Base-by-base conservation (phyloP, 2,888 invertebrate genomes). In the Schizaphis graminum region DNA sequence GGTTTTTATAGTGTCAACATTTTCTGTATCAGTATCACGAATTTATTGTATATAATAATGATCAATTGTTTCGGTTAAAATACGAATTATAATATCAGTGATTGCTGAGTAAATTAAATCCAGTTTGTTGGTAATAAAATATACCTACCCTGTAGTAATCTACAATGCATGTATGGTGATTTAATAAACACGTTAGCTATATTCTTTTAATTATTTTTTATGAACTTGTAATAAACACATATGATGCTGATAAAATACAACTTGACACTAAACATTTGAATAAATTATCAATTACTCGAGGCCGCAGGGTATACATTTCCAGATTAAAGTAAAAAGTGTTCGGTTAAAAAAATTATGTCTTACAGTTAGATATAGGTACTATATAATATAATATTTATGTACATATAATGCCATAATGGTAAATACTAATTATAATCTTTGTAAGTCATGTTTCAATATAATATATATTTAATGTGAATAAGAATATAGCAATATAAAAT, bases 261-360 rank as follows among this genome's bases (percentile, higher is more conserved):
- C 49, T 41, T 91, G 53, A 91, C 53, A 84, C 91, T 53, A 41
- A 77, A 41, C 28, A 87, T 92, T 92, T 88, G 92, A 87, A 92
- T 92, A 92, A 92, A 92, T 92, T 92, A 92, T 88, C 67, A 88
- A 92, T 92, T 88, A 67, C 87, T n/a, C 47, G 24, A 57, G 21
- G 57, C 91, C 44, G 85, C n/a, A 47, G 86, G 57, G 24, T n/a
- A 44, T 35, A 53, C 41, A 28, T 91, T 84, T 91, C 35, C 53
- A 91, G 53, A 53, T 84, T 84, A 49, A 47, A 47, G n/a, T 67
- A 90, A 90, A 35, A 61, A 16, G 47, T 67, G 35, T 67, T 35
- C 47, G 49, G 49, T 47, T 21, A 67, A 67, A 67, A 90, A 90
- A 90, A 49, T 49, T 77, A 49, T 91, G 67, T 91, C 49, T 49